A percentile compares a stretch with the other conserved stretches of the same genome.
Evolutionary conservation across 2,797 vertebrate species (phyloP).

Genomic region (Anableps anableps): DNA sequence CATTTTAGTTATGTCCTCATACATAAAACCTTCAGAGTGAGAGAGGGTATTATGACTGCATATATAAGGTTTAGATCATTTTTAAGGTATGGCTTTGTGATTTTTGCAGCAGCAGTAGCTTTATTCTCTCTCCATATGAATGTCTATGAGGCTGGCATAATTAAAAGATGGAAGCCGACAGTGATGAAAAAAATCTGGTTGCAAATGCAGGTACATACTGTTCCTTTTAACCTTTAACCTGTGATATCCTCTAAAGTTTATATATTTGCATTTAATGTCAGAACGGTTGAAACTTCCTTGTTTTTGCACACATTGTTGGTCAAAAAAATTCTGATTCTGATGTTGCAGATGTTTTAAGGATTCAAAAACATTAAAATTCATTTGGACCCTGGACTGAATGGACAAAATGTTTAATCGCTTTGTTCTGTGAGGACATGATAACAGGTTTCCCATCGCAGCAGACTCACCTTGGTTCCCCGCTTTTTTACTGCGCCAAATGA

Average conservation of each 20-base stretch:
- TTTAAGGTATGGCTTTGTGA: not conserved
- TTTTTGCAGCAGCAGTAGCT: not conserved
- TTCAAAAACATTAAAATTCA: not conserved
- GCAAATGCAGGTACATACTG: not conserved
- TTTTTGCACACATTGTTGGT: not conserved
- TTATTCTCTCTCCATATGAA: not conserved
- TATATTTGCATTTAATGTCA: not conserved
- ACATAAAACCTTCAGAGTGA: not conserved
- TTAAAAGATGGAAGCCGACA: not conserved
- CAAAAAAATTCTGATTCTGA: not conserved
- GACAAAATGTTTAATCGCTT: not conserved
- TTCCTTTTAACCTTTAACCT: not conserved
- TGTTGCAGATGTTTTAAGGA: not conserved
- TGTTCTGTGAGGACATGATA: not conserved
- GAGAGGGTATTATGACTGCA: not conserved
- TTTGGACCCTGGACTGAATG: not conserved
- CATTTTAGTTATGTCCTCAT: not conserved
- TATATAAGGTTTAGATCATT: too few species aligned
- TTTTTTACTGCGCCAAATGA: constrained; percentile 52
- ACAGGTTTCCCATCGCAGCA: not conserved
- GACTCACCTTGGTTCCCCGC: constrained; percentile 43
- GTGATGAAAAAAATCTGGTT: not conserved
- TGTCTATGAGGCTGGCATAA: not conserved
- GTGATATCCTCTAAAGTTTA: not conserved
- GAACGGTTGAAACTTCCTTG: not conserved